Evolutionary conservation across 1,140 invertebrate species (phyloP).

Genomic region (Drosophila jambulina): DNA sequence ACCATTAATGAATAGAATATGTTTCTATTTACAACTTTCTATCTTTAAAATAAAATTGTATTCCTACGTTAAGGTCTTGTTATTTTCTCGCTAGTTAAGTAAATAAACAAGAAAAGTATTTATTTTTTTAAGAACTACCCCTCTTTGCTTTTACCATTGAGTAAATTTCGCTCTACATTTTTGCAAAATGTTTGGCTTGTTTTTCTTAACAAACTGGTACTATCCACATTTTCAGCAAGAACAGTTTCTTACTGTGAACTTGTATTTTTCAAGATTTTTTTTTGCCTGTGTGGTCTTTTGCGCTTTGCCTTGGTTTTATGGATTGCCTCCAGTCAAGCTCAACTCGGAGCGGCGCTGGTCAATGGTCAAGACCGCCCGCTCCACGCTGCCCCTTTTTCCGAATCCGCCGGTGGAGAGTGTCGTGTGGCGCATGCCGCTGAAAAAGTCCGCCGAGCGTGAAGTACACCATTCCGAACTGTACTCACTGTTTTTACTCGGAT

Average conservation of each 20-base stretch:
- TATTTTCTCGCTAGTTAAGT: too few species aligned
- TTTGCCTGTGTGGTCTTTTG: slow-evolving; percentile 46
- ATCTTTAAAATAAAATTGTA: background rate
- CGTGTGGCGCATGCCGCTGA: slow-evolving; percentile 75
- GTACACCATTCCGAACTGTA: slow-evolving; percentile 42
- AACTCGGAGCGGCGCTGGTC: slow-evolving; percentile 61
- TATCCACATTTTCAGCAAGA: slow-evolving; percentile 3
- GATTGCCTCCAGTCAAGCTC: slow-evolving; percentile 49
- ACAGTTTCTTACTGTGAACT: slow-evolving; percentile 5
- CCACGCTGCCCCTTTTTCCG: slow-evolving; percentile 11
- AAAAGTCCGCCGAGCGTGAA: slow-evolving; percentile 64
- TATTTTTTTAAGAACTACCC: background rate
- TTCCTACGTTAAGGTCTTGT: too few species aligned
- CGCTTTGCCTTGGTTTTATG: slow-evolving; percentile 39
- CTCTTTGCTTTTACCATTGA: background rate
- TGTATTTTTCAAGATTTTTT: slow-evolving; percentile 8
- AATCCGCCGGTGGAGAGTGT: slow-evolving; percentile 54
- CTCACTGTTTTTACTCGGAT: slow-evolving; percentile 51
- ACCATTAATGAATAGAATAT: background rate
- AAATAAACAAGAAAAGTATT: background rate
- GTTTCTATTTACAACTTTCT: background rate
- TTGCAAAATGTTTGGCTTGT: background rate
- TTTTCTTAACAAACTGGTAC: background rate
- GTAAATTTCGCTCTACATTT: background rate
- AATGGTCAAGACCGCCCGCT: slow-evolving; percentile 62